Conservation (phyloP, 1,140 invertebrate species). For the Monochamus saltuarius region DNA sequence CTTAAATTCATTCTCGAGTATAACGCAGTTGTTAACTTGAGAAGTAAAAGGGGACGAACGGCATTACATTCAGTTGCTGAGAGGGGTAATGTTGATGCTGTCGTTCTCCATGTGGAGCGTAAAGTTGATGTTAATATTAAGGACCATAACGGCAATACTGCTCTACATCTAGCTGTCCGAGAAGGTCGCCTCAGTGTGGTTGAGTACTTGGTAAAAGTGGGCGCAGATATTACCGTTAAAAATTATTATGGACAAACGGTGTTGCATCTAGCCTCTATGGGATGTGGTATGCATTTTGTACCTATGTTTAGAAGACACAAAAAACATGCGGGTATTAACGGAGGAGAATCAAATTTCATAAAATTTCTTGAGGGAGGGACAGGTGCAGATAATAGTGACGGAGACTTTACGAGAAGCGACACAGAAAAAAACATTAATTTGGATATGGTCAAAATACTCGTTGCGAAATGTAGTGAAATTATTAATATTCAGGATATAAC, state of each 20-base stretch:
- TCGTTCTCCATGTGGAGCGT: constrained; percentile 27
- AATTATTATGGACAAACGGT: constrained; percentile 43
- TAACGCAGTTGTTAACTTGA: constrained; percentile 20
- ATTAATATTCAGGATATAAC: constrained; percentile 23
- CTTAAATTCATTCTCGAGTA: constrained; percentile 16
- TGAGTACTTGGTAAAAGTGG: constrained; percentile 29
- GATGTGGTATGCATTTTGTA: too few relatives aligned
- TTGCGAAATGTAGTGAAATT: constrained; percentile 26
- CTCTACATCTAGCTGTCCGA: constrained; percentile 64
- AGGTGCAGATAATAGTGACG: too few relatives aligned
- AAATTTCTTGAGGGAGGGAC: too few relatives aligned
- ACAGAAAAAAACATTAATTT: constrained; percentile 55
- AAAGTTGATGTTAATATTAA: constrained; percentile 28
- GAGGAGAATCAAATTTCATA: too few relatives aligned
- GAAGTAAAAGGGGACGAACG: constrained; percentile 14
- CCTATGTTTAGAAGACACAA: too few relatives aligned
- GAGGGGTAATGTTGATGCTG: constrained; percentile 29
- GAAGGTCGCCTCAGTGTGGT: constrained; percentile 65
- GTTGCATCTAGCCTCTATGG: constrained; percentile 55
- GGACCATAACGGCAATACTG: constrained; percentile 19
- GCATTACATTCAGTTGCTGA: constrained; percentile 34
- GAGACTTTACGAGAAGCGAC: too few relatives aligned
- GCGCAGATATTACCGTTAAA: constrained; percentile 20
- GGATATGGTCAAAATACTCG: constrained; percentile 44
- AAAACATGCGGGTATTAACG: too few relatives aligned